Conservation (phyloP, 2,888 invertebrate genomes). For the Yponomeuta malinellus region DNA sequence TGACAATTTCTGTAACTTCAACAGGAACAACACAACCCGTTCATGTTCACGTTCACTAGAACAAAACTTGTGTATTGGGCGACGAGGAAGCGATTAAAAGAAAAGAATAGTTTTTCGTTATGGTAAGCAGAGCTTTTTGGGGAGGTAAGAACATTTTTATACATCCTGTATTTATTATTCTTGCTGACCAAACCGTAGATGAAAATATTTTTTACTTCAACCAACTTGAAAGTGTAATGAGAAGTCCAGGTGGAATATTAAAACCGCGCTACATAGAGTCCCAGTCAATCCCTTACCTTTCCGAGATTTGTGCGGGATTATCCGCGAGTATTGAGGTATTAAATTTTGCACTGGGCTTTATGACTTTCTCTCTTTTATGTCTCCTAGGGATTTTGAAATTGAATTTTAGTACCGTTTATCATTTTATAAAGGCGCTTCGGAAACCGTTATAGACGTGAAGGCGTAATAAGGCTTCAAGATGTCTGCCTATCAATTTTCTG, state of each 20-base stretch:
- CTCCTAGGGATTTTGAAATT: not conserved
- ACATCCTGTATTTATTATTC: no score
- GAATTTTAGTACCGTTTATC: not conserved
- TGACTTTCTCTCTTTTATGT: slow-evolving; percentile 23
- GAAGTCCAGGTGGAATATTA: slow-evolving; percentile 4
- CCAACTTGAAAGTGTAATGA: not conserved
- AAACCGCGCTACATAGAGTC: not conserved
- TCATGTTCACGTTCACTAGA: no score
- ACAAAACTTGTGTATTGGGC: no score
- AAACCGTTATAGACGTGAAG: not conserved
- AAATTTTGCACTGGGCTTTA: slow-evolving; percentile 39
- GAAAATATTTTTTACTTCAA: no score
- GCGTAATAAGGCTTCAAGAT: not conserved
- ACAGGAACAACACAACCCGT: no score
- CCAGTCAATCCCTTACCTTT: slow-evolving; percentile 31
- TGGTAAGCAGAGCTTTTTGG: no score
- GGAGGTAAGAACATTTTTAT: no score
- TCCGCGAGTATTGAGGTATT: slow-evolving; percentile 36
- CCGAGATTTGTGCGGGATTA: slow-evolving; percentile 42
- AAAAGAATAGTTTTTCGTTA: no score
- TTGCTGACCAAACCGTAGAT: no score
- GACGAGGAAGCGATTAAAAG: no score
- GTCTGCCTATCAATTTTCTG: not conserved
- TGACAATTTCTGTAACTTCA: no score
- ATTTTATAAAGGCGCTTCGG: not conserved